phyloP scores from a whole-genome alignment of 2,797 vertebrate species.

The Rhabdophis nuchalis region DNA sequence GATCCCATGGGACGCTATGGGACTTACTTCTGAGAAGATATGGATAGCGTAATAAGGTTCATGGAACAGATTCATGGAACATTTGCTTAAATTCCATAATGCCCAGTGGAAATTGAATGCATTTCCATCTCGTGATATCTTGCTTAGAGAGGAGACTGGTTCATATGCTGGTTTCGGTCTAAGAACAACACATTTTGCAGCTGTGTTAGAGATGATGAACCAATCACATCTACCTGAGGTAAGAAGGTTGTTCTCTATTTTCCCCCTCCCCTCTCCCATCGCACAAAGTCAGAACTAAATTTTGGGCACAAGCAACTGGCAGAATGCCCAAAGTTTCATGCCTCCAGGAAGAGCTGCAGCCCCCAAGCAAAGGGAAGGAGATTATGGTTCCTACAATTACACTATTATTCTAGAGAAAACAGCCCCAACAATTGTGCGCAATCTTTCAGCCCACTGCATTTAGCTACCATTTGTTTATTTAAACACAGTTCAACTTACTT shows the following conservation, averaged over 20 bases:
- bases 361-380: constrained; percentile 56
- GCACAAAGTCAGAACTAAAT: constrained; percentile 52
- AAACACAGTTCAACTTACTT: constrained; percentile 63
- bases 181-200: constrained; percentile 32
- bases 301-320: constrained; percentile 31
- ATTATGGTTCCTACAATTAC: constrained; percentile 46
- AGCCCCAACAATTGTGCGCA: constrained; percentile 60
- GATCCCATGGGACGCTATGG: not conserved
- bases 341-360: constrained; percentile 51
- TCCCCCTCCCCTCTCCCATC: not conserved
- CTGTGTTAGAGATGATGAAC: constrained; percentile 47
- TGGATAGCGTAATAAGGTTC: not conserved
- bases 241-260: constrained; percentile 62
- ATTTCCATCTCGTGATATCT: not conserved
- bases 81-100: constrained; percentile 49
- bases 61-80: constrained; percentile 45
- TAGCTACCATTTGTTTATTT: constrained; percentile 63
- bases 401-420: constrained; percentile 59
- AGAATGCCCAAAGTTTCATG: constrained; percentile 55
- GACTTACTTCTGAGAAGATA: not conserved
- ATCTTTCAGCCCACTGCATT: constrained; percentile 59
- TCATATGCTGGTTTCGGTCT: constrained; percentile 41
- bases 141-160: constrained; percentile 10
- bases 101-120: constrained; percentile 28
- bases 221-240: constrained; percentile 61